Evolutionary conservation across 2,888 invertebrate species (phyloP).

Genomic region (Drosophila pegasa): DNA sequence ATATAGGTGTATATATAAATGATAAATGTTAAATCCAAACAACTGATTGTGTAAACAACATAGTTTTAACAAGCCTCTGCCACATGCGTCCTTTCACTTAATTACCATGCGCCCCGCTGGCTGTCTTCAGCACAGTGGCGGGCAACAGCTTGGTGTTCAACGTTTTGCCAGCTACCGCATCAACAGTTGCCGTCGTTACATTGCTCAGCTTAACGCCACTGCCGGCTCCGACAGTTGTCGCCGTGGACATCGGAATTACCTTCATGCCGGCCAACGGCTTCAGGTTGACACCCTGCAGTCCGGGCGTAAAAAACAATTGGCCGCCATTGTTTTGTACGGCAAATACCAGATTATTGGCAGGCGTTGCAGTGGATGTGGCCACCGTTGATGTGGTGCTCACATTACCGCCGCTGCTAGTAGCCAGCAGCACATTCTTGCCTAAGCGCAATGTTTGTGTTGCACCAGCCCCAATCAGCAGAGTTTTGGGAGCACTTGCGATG

Average conservation of each 20-base stretch:
- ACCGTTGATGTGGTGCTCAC: constrained; percentile 59
- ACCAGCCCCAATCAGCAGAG: constrained; percentile 80
- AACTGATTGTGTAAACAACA: constrained; percentile 48
- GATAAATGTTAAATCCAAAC: constrained; percentile 41
- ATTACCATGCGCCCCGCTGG: constrained; percentile 45
- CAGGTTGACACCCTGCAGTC: constrained; percentile 87
- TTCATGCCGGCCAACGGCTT: constrained; percentile 88
- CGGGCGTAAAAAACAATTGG: constrained; percentile 87
- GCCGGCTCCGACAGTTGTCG: constrained; percentile 20
- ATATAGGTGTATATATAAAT: constrained; percentile 26
- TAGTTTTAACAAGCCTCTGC: constrained; percentile 68
- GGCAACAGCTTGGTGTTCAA: constrained; percentile 59
- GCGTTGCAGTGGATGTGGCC: constrained; percentile 63
- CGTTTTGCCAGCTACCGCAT: constrained; percentile 48
- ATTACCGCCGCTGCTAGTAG: constrained; percentile 41
- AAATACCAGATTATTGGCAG: constrained; percentile 85
- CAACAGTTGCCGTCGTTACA: constrained; percentile 42
- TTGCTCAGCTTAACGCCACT: constrained; percentile 45
- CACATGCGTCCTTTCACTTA: constrained; percentile 13
- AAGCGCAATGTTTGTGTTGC: constrained; percentile 80
- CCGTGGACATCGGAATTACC: constrained; percentile 85
- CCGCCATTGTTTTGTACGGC: constrained; percentile 87
- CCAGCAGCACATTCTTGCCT: constrained; percentile 68
- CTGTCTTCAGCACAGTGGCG: constrained; percentile 61
- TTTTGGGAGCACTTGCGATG: constrained; percentile 70